Evolutionary conservation across 2,797 vertebrate species (phyloP).

Genomic region (Sebastolobus alascanus): DNA sequence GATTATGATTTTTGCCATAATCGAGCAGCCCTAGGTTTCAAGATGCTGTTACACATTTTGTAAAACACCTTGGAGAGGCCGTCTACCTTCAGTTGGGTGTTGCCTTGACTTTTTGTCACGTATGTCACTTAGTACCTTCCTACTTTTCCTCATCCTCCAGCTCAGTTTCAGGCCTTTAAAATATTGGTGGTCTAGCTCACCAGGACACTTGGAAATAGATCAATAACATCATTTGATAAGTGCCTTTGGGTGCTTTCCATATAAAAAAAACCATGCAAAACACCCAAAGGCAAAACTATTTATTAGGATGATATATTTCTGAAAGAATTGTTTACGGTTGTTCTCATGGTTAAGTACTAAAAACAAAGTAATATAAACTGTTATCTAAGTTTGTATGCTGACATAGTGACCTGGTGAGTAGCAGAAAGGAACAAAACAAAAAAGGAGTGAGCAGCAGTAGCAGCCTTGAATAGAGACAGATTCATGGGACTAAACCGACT

Average conservation of each 20-base stretch:
- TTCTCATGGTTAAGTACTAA: background rate
- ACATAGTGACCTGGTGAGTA: background rate
- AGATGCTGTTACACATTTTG: background rate
- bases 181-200: background rate
- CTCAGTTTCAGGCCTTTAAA: background rate
- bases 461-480: conserved; percentile 13
- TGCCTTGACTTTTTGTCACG: background rate
- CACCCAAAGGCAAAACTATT: background rate
- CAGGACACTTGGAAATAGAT: background rate
- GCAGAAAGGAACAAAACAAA: conserved; percentile 1
- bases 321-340: background rate
- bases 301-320: background rate
- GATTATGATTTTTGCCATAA: fast-evolving
- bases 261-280: background rate
- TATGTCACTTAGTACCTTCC: background rate
- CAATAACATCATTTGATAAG: background rate
- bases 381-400: background rate
- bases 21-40: background rate
- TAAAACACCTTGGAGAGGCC: background rate
- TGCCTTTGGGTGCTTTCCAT: background rate
- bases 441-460: background rate
- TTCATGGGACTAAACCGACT: conserved; percentile 5
- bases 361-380: background rate
- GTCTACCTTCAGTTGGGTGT: background rate
- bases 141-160: background rate